phyloP scores from a whole-genome alignment of 1,140 invertebrate genomes.

The Drosophila mauritiana region DNA sequence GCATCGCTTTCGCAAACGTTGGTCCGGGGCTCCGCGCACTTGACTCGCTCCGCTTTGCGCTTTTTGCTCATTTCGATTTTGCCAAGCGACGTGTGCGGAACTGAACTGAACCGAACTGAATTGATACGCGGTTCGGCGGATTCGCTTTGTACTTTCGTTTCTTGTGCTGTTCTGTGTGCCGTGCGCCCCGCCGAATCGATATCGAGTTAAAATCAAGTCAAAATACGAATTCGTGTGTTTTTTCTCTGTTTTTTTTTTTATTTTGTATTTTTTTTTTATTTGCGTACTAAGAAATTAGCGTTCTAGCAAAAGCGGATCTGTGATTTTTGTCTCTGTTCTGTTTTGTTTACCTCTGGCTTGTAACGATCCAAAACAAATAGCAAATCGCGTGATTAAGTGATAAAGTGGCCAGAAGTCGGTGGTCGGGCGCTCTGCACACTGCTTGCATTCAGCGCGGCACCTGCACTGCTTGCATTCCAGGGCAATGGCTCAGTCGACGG shows the following conservation, averaged over 20 bases:
- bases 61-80: slow-evolving; percentile 72
- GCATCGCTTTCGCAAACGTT: slow-evolving; percentile 42
- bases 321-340: slow-evolving; percentile 8
- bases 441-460: slow-evolving; percentile 8
- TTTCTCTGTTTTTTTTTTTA: slow-evolving; percentile 5
- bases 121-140: slow-evolving; percentile 37
- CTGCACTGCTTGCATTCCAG: slow-evolving; percentile 22
- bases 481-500: slow-evolving; percentile 56
- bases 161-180: slow-evolving; percentile 19
- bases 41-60: slow-evolving; percentile 37
- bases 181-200: slow-evolving; percentile 12
- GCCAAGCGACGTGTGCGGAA: slow-evolving; percentile 64
- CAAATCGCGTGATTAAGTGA: slow-evolving; percentile 22
- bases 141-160: slow-evolving; percentile 51
- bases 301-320: slow-evolving; percentile 8
- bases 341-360: slow-evolving; percentile 1
- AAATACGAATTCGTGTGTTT: slow-evolving; percentile 13
- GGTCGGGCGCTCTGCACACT: background rate
- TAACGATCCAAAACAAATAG: background rate
- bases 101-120: slow-evolving; percentile 63
- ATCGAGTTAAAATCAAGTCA: slow-evolving; percentile 11
- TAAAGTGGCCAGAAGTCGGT: background rate
- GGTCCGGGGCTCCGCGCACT: slow-evolving; percentile 5
- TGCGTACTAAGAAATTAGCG: slow-evolving; percentile 30
- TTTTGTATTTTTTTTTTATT: slow-evolving; percentile 8